Base-by-base conservation (phyloP, 2,888 invertebrate genomes). In the Melieria picta region DNA sequence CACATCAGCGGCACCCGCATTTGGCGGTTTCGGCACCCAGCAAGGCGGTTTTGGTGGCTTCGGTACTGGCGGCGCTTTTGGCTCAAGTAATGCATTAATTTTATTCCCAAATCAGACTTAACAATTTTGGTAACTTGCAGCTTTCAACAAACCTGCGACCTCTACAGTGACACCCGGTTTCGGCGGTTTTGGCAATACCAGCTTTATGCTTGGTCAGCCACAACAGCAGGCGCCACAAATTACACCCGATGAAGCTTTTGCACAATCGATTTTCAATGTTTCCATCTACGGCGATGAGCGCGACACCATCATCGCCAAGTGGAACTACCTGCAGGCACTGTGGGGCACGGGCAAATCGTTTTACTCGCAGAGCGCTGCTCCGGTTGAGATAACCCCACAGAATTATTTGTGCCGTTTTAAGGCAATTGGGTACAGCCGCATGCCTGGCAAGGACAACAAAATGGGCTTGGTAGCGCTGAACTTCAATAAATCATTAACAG, bases 351-450 rank as follows among this genome's bases (percentile, higher is more conserved):
- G 93, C 4, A 93, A 93, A 85, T 92, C 93, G 0, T 96, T 93
- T 83, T 96, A 94, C 84, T 92, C 91, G 50, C 90, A 91, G 66
- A 91, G 90, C 77, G 93, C 93, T 6, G 80, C 84, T 0, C 93
- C 96, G 0, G 90, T 97, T 6, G 94, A 94, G 69, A 92, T 97
- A 76, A 94, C 93, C 63, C 93, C 94, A 69, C 93, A 95, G 80
- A 98, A 98, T 86, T 95, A 95, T 0, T 91, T 97, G 65, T 98
- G 96, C 82, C 91, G 96, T 58, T 97, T 99, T 84, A 99, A 98
- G 88, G 94, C 97, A 0, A 94, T 99, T 68, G 96, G 96, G 0
- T 99, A 98, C 84, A 96, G 94, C 77, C 91, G 93, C 30, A 90
- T 98, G 77, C 95, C 97, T 0, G 92, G 92, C 4, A 91, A 93